Base-by-base conservation (phyloP, 2,888 invertebrate species). In the Eretmocerus hayati region DNA sequence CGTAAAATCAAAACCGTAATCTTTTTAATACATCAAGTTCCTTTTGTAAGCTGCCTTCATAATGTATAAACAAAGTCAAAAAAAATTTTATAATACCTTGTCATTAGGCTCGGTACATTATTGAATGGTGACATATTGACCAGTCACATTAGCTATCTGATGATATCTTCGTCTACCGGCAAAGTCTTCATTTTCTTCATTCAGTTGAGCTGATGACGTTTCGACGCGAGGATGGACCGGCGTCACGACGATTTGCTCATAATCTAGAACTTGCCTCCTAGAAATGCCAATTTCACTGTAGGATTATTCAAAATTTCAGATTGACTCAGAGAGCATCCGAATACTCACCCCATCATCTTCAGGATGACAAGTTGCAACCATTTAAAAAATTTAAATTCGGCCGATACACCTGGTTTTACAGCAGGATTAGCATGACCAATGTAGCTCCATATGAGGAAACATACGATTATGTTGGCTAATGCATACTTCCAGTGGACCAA, bases 131-230 rank as follows among this genome's bases (percentile, higher is more conserved):
- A 84, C 82, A 58, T 83, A 80, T 63, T 83, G 83, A 42, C 81
- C 83, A 56, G 86, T 85, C 31, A 90, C 81, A 5, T 87, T 84
- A 0, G 89, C 84, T 23, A 90, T 88, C 70, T 93, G 93, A 74
- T 96, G 96, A 74, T 94, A 96, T 57, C 91, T 83, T 60, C 90
- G 83, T 56, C 96, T 80, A 48, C 87, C 87, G 9, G 93, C 85
- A 73, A 95, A 96, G 73, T 96, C 96, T 72, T 88, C 87, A 72
- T 95, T 96, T 65, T 93, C 91, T 66, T 95, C 93, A 58, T 93
- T 96, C 44, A 95, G 75, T 65, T 94, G 89, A 52, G 92, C 84
- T 46, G 90, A 85, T 56, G 84, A 84, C 30, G 91, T 80, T 57
- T 85, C 81, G 26, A 90, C 81, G 46, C 84, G 85, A 0, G 86